Evolutionary conservation across 2,888 invertebrate species (phyloP).

Genomic region (Pristionchus mayeri): DNA sequence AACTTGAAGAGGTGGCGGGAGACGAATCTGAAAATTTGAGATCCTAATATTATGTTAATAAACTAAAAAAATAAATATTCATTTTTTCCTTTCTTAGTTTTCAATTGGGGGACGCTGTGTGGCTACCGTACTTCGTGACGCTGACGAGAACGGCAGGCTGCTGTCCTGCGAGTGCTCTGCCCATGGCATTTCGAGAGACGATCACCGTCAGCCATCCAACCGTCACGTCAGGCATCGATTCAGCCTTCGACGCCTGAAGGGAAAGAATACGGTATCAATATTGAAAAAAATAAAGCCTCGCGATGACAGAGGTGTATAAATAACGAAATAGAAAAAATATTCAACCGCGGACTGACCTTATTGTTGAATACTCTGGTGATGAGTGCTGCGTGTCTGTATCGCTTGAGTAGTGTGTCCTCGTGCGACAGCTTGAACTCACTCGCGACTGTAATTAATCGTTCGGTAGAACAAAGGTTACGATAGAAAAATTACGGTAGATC

Average conservation of each 20-base stretch:
- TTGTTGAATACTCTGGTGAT: constrained; percentile 35
- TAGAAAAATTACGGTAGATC: background rate
- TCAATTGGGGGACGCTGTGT: too few relatives aligned
- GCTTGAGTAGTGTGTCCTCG: constrained; percentile 43
- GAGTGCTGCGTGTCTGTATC: constrained; percentile 44
- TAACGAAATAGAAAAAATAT: background rate
- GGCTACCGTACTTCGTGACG: constrained; percentile 18
- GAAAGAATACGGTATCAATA: too few relatives aligned
- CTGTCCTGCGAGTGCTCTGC: constrained; percentile 45
- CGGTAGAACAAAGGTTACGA: too few relatives aligned
- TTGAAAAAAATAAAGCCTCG: background rate
- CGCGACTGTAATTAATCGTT: constrained; percentile 9
- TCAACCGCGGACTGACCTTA: constrained; percentile 24
- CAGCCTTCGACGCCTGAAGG: background rate
- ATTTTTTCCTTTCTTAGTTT: too few relatives aligned
- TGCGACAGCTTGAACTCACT: constrained; percentile 24
- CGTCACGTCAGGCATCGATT: background rate
- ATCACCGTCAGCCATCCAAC: constrained; percentile 46
- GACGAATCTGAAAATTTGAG: constrained; percentile 82
- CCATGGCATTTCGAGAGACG: background rate
- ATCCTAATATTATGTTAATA: constrained; percentile 51
- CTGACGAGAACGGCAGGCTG: background rate
- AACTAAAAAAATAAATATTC: too few relatives aligned
- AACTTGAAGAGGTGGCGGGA: constrained; percentile 74
- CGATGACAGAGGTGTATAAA: background rate